Evolutionary conservation across 1,140 invertebrate species (phyloP), one percentile per base, ranked within the genome.

Genomic region (Hetaerina americana): DNA sequence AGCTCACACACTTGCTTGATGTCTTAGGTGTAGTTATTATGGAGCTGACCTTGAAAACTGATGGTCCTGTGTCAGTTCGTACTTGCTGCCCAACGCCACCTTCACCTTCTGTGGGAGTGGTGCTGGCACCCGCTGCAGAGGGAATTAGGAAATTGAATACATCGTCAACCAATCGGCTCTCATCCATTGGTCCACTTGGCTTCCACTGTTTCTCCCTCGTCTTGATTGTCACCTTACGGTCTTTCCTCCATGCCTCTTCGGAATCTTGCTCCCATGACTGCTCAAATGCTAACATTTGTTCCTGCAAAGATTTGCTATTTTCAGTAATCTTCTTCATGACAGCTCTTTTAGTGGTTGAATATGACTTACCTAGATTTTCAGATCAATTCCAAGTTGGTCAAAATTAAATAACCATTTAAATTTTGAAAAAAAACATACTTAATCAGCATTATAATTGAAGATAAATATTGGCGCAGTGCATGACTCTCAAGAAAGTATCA

Each of bases 81-180:
- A 57, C 40, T 18, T 57, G 15, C 22, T 57, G 24, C 27, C 26
- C 27, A 2, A 70, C 29, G 1, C 82, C 84, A 76, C 78, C 78
- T 74, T 84, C 84, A 6, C 82, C 81, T 49, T 77, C 76, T 49
- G 82, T 80, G 24, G 78, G 80, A 18, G 78, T 75, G 0, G 78
- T 74, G 67, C 81, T 79, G 31, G 76, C 79, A n/a, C 78, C 76
- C 26, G 77, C 79, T 73, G 86, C 83, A 3, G 40, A 57, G 3
- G 78, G 76, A 25, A 80, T 83, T 28, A 87, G 78, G 75, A 87
- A 87, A 66, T 83, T 85, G 80, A 89, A 89, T 78, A 88, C 82
- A 26, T 83, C 80, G 72, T 87, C 86, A 29, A 89, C 84, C 57
- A 85, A 76, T 75, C 84, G 79, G 12, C 81, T 81, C 75, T 85